Percentiles rank a stretch among this genome's conserved stretches.
phyloP scores from a whole-genome alignment of 2,113 vertebrate species.

The Plectropomus leopardus region DNA sequence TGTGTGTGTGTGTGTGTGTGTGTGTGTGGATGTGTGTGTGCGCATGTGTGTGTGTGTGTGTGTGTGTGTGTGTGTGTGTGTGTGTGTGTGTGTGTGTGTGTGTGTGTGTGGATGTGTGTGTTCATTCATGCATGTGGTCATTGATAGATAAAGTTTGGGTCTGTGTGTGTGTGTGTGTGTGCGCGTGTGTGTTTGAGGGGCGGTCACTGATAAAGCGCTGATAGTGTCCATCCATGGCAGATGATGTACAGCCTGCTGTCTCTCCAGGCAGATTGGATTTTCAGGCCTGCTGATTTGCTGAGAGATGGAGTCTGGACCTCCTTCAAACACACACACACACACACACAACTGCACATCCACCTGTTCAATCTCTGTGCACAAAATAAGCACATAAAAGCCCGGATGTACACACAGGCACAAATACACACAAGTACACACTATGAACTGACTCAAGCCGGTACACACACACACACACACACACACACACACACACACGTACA shows the following conservation, averaged over 20 bases:
- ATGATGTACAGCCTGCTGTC: slow-evolving; percentile 87
- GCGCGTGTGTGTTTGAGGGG: slow-evolving; percentile 36
- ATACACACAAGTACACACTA: slow-evolving; percentile 5
- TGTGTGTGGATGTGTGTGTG: slow-evolving; percentile 49
- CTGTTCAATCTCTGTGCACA: slow-evolving; percentile 56
- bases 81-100: no score
- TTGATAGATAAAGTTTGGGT: slow-evolving; percentile 56
- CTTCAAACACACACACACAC: slow-evolving; percentile 42
- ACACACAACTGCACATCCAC: slow-evolving; percentile 39
- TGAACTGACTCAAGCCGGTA: slow-evolving; percentile 3
- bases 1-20: slow-evolving; percentile 43
- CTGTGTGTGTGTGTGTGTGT: slow-evolving; percentile 45
- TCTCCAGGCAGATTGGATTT: slow-evolving; percentile 88
- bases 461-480: background rate
- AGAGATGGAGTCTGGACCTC: slow-evolving; percentile 83
- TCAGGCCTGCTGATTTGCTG: slow-evolving; percentile 86
- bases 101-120: slow-evolving; percentile 55
- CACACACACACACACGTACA: slow-evolving; percentile 7
- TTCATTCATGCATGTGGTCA: slow-evolving; percentile 75
- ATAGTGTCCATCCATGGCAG: slow-evolving; percentile 84
- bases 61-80: slow-evolving; percentile 39
- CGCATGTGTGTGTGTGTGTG: slow-evolving; percentile 64
- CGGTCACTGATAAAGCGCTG: slow-evolving; percentile 83
- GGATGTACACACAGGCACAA: slow-evolving; percentile 4
- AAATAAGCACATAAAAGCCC: slow-evolving; percentile 58